Conservation (phyloP, 2,797 vertebrate species). For the Perodicticus potto region DNA sequence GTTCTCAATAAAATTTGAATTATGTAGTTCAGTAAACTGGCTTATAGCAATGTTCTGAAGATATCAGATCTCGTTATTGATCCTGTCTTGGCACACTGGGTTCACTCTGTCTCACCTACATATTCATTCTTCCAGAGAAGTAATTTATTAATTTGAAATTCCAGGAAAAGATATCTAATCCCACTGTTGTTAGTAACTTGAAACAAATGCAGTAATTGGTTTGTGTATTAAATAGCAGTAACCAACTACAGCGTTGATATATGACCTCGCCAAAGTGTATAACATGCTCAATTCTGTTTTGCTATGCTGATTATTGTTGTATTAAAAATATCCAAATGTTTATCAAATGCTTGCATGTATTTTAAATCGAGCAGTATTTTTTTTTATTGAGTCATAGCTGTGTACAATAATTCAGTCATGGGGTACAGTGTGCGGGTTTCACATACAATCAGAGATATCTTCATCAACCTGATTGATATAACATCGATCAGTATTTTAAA, state of each 20-base stretch:
- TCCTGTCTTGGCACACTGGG: neutral
- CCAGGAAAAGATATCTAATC: constrained; percentile 62
- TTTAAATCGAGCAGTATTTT: constrained; percentile 12
- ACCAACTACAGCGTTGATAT: neutral
- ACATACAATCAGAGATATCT: no score
- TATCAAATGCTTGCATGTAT: constrained; percentile 57
- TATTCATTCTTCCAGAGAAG: constrained; percentile 52
- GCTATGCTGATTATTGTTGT: constrained; percentile 11
- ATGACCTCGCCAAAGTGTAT: constrained; percentile 24
- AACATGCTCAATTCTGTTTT: neutral
- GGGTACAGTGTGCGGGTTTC: no score
- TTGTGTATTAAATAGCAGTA: neutral
- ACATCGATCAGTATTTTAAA: neutral
- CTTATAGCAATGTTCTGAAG: constrained; percentile 37
- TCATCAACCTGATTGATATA: no score
- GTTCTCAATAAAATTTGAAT: constrained; percentile 61
- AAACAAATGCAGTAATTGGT: constrained; percentile 59
- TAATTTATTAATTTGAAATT: constrained; percentile 61
- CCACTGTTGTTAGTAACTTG: constrained; percentile 35
- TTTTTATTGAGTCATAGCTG: no score
- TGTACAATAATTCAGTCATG: no score
- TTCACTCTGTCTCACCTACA: neutral
- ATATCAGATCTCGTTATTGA: constrained; percentile 35
- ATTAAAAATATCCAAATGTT: constrained; percentile 56
- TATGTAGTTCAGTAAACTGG: constrained; percentile 60